Conservation (phyloP, 2,113 vertebrate species). For the Chaetodon trifascialis region DNA sequence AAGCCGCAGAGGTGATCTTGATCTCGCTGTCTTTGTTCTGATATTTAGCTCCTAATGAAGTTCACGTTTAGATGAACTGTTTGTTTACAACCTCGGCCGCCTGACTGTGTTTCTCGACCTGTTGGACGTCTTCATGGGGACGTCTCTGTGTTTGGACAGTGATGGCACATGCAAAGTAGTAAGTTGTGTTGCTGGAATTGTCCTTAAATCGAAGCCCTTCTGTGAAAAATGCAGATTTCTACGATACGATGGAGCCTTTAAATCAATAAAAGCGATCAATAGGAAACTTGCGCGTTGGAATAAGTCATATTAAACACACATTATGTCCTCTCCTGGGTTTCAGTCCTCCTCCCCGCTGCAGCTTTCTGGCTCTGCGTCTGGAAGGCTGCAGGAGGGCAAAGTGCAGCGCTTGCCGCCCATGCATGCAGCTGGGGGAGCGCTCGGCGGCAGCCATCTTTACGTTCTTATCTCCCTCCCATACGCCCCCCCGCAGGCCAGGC, state of each 20-base stretch:
- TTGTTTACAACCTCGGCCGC: too few species aligned
- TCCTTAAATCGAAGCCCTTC: not conserved
- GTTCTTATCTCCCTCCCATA: conserved; percentile 70
- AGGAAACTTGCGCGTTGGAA: not conserved
- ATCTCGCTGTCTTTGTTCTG: too few species aligned
- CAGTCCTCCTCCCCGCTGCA: conserved; percentile 25
- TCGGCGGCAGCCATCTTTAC: conserved; percentile 66
- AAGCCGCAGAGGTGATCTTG: too few species aligned
- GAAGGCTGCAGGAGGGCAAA: conserved; percentile 57
- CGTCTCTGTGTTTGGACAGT: too few species aligned
- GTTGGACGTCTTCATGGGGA: too few species aligned
- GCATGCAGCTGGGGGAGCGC: conserved; percentile 48
- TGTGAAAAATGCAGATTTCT: not conserved
- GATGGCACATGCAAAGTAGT: not conserved
- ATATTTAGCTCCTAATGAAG: too few species aligned
- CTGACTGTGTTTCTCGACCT: too few species aligned
- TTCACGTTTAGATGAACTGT: too few species aligned
- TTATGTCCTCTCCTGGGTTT: conserved; percentile 12
- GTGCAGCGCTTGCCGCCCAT: conserved; percentile 67
- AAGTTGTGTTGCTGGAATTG: not conserved
- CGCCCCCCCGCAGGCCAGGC: conserved; percentile 71
- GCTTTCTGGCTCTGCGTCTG: conserved; percentile 42
- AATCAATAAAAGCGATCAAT: conserved; percentile 7
- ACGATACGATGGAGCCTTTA: not conserved
- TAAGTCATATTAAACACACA: not conserved